These are phyloP conservation scores for Leptopilina myrica DNA, from an alignment of 2,888 invertebrate genomes.

Conservation along the genomic window DNA sequence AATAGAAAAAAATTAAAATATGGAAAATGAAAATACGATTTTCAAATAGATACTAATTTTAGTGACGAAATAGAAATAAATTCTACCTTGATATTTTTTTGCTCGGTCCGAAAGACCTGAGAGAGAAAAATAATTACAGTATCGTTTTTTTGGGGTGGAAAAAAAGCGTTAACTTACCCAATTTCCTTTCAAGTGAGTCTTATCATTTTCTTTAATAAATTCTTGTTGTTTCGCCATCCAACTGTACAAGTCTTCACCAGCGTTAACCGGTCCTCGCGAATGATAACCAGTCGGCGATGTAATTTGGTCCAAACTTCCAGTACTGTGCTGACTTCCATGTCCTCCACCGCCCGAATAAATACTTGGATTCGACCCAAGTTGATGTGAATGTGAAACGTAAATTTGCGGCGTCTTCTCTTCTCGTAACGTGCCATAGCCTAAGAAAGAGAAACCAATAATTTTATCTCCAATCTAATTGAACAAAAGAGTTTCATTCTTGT, in stretches of 20 bases:
- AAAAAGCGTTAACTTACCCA: constrained; percentile 67
- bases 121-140: constrained; percentile 34
- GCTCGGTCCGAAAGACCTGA: constrained; percentile 74
- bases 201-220: constrained; percentile 77
- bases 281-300: constrained; percentile 78
- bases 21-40: too few relatives aligned
- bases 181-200: constrained; percentile 72
- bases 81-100: constrained; percentile 69
- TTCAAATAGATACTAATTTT: background rate
- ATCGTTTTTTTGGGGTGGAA: background rate
- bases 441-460: background rate
- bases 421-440: constrained; percentile 86
- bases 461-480: too few relatives aligned
- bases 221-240: constrained; percentile 97
- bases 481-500: background rate
- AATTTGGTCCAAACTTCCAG: constrained; percentile 73
- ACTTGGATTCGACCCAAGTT: constrained; percentile 84
- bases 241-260: constrained; percentile 92
- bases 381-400: constrained; percentile 73
- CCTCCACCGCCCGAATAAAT: constrained; percentile 75
- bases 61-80: background rate
- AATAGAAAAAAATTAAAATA: too few relatives aligned
- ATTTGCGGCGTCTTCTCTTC: constrained; percentile 81
- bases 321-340: constrained; percentile 75
- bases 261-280: constrained; percentile 78